Conservation (phyloP, 2,888 invertebrate genomes). For the Drosophila percnosoma region DNA sequence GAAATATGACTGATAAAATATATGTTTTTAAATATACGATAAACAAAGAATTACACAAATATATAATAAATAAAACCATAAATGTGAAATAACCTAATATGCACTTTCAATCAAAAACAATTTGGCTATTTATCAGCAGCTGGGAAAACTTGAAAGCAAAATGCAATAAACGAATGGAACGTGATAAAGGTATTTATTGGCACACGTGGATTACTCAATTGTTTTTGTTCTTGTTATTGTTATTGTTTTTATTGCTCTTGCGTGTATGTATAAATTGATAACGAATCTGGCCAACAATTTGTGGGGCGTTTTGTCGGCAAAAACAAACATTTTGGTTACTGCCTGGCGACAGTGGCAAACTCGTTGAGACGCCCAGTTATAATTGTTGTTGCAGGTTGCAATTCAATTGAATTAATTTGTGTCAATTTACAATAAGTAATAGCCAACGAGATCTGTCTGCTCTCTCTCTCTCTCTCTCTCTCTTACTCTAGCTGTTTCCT, state of each 20-base stretch:
- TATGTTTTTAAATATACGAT: neutral
- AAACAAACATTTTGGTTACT: conserved; percentile 19
- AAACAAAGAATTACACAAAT: conserved; percentile 3
- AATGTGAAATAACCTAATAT: neutral
- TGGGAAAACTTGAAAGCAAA: conserved; percentile 36
- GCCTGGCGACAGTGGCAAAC: conserved; percentile 38
- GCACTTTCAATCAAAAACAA: conserved; percentile 29
- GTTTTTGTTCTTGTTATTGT: conserved; percentile 10
- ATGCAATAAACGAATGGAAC: conserved; percentile 50
- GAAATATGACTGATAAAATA: neutral
- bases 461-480: neutral
- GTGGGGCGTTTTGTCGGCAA: conserved; percentile 26
- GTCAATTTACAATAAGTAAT: conserved; percentile 76
- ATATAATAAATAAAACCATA: neutral
- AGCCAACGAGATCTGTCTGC: conserved; percentile 20
- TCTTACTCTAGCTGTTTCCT: neutral
- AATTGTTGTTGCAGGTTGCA: conserved; percentile 38
- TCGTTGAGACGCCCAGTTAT: conserved; percentile 31
- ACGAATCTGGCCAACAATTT: conserved; percentile 37
- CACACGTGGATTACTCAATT: conserved; percentile 38
- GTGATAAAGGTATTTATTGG: conserved; percentile 25
- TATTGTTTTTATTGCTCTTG: conserved; percentile 4
- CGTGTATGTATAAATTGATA: conserved; percentile 35
- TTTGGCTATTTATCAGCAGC: conserved; percentile 26
- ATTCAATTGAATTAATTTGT: conserved; percentile 77